phyloP scores from a whole-genome alignment of 2,797 vertebrate species.

The Rhincodon typus region DNA sequence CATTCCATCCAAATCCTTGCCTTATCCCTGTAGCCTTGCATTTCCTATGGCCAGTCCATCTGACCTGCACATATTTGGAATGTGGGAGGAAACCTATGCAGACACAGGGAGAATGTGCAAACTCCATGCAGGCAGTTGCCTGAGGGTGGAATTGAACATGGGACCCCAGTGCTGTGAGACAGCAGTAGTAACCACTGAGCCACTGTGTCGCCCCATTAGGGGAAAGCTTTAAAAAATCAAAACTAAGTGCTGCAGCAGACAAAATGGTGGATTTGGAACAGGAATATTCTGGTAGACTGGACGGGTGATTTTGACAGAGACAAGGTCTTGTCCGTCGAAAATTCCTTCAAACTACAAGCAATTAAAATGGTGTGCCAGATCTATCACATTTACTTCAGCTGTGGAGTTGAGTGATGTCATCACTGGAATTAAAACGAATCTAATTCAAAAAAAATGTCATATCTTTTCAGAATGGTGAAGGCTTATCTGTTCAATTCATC shows the following conservation, averaged over 20 bases:
- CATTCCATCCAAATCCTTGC: too few species aligned
- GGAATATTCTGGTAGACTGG: neutral
- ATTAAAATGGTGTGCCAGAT: neutral
- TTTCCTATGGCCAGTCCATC: too few species aligned
- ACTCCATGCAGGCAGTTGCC: too few species aligned
- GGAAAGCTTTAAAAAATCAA: neutral
- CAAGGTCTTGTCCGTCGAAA: neutral
- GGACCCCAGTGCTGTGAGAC: too few species aligned
- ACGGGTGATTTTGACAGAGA: neutral
- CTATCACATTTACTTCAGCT: neutral
- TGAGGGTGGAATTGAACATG: neutral
- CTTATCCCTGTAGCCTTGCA: too few species aligned
- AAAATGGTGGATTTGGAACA: neutral
- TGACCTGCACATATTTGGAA: too few species aligned
- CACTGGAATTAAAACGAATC: neutral
- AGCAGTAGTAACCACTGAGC: too few species aligned
- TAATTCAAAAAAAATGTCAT: slow-evolving; percentile 1
- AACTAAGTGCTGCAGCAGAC: neutral
- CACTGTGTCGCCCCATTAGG: too few species aligned
- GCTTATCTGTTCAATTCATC: neutral
- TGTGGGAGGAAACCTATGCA: too few species aligned
- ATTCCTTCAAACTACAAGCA: neutral
- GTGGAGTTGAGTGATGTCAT: neutral
- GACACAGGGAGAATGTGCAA: too few species aligned
- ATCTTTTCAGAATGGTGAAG: neutral